Percentiles rank a stretch among this genome's conserved stretches.
These are phyloP conservation scores for Schlechtendalia chinensis DNA, from an alignment of 1,140 invertebrate genomes.

Conservation along the genomic window DNA sequence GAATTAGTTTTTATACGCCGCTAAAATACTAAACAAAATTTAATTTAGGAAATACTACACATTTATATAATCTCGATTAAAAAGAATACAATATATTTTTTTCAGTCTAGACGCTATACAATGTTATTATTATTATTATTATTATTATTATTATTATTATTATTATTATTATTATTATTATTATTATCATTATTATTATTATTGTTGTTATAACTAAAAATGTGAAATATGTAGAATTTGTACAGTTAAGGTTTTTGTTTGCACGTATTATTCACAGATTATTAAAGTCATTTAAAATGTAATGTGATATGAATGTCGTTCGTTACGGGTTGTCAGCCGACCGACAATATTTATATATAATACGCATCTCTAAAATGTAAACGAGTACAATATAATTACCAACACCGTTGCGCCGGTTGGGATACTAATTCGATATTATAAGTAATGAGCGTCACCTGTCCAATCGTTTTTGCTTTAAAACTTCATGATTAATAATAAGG, in stretches of 20 bases:
- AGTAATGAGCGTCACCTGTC: background rate
- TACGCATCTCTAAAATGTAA: background rate
- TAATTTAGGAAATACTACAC: too few species aligned
- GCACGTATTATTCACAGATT: background rate
- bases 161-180: background rate
- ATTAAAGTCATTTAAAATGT: background rate
- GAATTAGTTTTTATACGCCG: too few species aligned
- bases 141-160: background rate
- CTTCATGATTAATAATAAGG: constrained; percentile 24
- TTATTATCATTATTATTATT: background rate
- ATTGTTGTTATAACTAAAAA: too few species aligned
- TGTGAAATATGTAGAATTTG: too few species aligned
- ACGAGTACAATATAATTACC: constrained; percentile 26
- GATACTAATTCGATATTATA: background rate
- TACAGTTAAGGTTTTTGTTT: too few species aligned
- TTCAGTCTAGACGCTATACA: too few species aligned
- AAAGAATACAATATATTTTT: too few species aligned
- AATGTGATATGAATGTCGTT: background rate
- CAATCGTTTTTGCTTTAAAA: constrained; percentile 7
- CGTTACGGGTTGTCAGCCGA: background rate
- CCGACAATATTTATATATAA: background rate
- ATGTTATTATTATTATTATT: background rate
- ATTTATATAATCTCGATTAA: too few species aligned
- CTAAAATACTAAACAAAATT: background rate
- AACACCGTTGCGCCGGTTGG: background rate